A percentile compares a stretch with the other conserved stretches of the same genome.
Conservation (phyloP, 2,797 vertebrate genomes). For the Adelosebastes latens region DNA sequence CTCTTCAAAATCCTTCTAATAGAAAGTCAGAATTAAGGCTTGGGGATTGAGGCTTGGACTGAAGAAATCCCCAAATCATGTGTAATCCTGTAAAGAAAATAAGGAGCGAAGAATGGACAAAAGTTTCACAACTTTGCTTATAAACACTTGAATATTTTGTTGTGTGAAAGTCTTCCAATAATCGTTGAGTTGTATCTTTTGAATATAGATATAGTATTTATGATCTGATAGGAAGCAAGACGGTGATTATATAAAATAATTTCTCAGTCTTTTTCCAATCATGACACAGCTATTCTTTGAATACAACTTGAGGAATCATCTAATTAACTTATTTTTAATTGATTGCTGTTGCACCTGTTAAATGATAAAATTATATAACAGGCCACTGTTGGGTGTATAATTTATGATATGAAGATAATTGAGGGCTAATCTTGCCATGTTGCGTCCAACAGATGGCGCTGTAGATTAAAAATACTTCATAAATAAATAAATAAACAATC, state of each 20-base stretch:
- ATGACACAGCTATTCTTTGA: not conserved
- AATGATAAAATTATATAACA: not conserved
- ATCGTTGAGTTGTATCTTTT: not conserved
- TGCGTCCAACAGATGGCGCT: conserved; percentile 61
- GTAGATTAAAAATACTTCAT: conserved; percentile 1
- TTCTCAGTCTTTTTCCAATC: not conserved
- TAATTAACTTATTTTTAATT: not conserved
- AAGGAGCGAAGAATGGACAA: not conserved
- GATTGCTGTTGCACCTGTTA: not conserved
- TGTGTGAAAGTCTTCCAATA: not conserved
- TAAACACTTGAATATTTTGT: not conserved
- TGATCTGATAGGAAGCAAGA: not conserved
- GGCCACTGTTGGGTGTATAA: not conserved
- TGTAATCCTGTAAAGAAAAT: not conserved
- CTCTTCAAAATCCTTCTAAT: not conserved
- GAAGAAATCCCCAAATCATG: not conserved
- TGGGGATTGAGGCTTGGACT: not conserved
- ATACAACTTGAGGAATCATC: not conserved
- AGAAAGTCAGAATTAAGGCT: not conserved
- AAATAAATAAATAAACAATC: not conserved
- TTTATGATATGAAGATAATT: not conserved
- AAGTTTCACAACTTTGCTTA: not conserved
- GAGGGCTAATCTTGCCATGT: not conserved
- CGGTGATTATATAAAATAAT: not conserved
- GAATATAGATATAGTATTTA: too few relatives aligned